phyloP scores from a whole-genome alignment of 1,140 invertebrate species.

The Aphelenchoides avenae region DNA sequence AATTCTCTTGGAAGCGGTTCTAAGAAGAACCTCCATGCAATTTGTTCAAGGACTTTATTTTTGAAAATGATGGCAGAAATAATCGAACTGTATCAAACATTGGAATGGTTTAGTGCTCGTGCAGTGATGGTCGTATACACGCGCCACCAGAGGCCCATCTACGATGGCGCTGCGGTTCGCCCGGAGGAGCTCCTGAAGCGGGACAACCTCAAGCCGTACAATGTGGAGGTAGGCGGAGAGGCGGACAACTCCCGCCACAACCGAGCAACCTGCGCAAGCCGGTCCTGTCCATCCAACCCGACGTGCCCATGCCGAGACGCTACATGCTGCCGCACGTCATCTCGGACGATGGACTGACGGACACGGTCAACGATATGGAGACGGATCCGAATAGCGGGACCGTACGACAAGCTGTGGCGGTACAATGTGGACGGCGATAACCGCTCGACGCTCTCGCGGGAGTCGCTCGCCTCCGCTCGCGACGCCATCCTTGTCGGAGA shows the following conservation, averaged over 20 bases:
- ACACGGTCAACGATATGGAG: conserved; percentile 53
- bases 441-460: conserved; percentile 52
- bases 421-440: conserved; percentile 58
- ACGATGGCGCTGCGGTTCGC: conserved; percentile 51
- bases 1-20: no score
- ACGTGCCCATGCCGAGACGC: no score
- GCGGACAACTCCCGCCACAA: conserved; percentile 56
- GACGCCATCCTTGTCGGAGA: no score
- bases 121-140: conserved; percentile 49
- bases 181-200: conserved; percentile 58
- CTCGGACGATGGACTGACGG: conserved; percentile 53
- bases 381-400: conserved; percentile 55
- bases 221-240: conserved; percentile 57
- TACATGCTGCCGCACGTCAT: no score
- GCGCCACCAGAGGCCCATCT: conserved; percentile 28
- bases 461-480: conserved; percentile 47
- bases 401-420: conserved; percentile 56
- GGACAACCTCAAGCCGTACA: conserved; percentile 53
- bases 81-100: no score
- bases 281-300: no score
- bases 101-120: conserved; percentile 45
- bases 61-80: no score
- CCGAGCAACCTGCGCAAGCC: conserved; percentile 53
- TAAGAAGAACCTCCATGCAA: no score
- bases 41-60: no score